Conservation (phyloP, 2,113 vertebrate species). For the Nesospiza acunhae region DNA sequence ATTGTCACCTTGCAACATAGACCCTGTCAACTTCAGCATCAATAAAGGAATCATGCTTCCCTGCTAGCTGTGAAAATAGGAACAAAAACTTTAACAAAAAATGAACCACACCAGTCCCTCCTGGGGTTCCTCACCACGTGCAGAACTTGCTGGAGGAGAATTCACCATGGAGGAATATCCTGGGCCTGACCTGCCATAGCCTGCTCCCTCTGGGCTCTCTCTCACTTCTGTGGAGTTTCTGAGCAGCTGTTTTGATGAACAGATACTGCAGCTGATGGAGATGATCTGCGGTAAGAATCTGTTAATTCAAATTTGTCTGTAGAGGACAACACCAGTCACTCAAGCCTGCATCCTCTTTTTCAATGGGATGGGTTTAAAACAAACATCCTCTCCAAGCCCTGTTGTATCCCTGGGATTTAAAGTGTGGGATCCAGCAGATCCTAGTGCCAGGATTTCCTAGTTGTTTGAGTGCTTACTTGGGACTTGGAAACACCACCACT, state of each 20-base stretch:
- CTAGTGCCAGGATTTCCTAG: neutral
- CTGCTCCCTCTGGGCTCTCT: neutral
- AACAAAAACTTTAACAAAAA: neutral
- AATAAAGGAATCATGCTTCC: neutral
- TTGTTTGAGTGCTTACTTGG: neutral
- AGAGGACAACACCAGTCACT: neutral
- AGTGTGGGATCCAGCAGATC: rapidly evolving
- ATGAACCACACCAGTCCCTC: neutral
- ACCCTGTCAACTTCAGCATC: neutral
- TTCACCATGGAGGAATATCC: neutral
- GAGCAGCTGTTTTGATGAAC: neutral
- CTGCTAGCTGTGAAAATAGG: neutral
- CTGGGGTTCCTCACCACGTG: neutral
- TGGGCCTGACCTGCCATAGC: neutral
- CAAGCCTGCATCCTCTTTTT: neutral
- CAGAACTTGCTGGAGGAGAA: neutral
- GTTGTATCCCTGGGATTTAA: neutral
- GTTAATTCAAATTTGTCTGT: neutral
- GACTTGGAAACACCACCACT: neutral
- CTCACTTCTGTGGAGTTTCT: neutral
- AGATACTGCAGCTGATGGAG: neutral
- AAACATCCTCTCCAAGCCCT: neutral
- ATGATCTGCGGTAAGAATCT: neutral
- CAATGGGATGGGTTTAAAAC: neutral
- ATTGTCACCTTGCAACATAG: neutral